Evolutionary conservation across 2,888 invertebrate genomes (phyloP).

Genomic region (Chironomus riparius): DNA sequence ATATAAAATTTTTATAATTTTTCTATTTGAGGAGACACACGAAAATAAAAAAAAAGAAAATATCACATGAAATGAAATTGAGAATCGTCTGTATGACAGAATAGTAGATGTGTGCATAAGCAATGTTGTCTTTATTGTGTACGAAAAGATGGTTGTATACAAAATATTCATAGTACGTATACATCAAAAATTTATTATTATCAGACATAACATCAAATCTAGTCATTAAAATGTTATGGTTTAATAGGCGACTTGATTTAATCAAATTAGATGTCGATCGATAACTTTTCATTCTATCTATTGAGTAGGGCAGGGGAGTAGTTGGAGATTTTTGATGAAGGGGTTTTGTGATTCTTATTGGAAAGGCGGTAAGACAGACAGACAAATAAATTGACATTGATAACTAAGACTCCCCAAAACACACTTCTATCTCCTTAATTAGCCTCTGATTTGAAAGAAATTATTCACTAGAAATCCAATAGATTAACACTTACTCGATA

Average conservation of each 20-base stretch:
- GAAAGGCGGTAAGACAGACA: no score
- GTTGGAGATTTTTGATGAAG: no score
- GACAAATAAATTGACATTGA: no score
- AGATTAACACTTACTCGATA: no score
- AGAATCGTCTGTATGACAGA: background rate
- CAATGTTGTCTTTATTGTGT: background rate
- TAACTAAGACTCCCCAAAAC: no score
- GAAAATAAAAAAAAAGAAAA: background rate
- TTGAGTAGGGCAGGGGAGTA: background rate
- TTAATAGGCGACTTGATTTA: slow-evolving; percentile 16
- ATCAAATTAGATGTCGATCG: slow-evolving; percentile 14
- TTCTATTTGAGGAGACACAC: no score
- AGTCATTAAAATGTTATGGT: slow-evolving; percentile 20
- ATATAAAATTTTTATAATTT: no score
- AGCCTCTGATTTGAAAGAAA: no score
- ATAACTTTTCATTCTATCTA: background rate
- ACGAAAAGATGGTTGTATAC: background rate
- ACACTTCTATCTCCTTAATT: no score
- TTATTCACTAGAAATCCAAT: no score
- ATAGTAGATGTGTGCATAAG: background rate
- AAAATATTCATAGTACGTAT: background rate
- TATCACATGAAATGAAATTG: background rate
- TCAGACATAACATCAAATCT: slow-evolving; percentile 6
- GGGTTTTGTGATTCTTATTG: no score
- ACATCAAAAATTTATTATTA: background rate